Percentiles rank a stretch among this genome's conserved stretches.
phyloP scores from a whole-genome alignment of 2,888 invertebrate species.

The Pammene fasciana region DNA sequence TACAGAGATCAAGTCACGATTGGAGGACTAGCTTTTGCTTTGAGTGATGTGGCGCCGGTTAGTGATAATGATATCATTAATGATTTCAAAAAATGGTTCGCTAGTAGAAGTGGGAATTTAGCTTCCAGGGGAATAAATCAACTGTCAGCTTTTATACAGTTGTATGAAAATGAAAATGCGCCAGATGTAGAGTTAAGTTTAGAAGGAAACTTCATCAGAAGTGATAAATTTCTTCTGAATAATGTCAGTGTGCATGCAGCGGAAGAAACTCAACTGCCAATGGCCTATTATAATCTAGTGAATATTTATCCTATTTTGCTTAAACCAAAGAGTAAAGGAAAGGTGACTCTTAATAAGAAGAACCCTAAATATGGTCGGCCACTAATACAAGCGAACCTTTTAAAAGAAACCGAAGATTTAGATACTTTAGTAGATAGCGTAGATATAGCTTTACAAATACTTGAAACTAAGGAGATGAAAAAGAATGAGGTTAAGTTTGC shows the following conservation, averaged over 20 bases:
- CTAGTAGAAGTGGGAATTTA: conserved; percentile 68
- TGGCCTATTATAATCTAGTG: conserved; percentile 75
- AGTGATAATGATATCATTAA: conserved; percentile 66
- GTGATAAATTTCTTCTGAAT: conserved; percentile 76
- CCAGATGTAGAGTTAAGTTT: conserved; percentile 74
- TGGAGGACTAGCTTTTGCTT: conserved; percentile 71
- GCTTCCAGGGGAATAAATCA: conserved; percentile 77
- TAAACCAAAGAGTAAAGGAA: conserved; percentile 76
- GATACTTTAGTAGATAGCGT: conserved; percentile 75
- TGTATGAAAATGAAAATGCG: conserved; percentile 72
- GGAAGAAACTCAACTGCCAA: conserved; percentile 72
- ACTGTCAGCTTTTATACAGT: conserved; percentile 74
- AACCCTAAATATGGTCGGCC: conserved; percentile 79
- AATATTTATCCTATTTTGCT: conserved; percentile 72
- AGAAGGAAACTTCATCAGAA: conserved; percentile 76
- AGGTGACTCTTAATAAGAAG: conserved; percentile 71
- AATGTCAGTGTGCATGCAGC: conserved; percentile 71
- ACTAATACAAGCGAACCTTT: conserved; percentile 73
- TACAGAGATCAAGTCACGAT: conserved; percentile 78
- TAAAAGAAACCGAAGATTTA: conserved; percentile 76
- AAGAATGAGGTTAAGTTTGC: conserved; percentile 74
- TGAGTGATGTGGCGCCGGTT: conserved; percentile 66
- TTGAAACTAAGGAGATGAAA: conserved; percentile 77
- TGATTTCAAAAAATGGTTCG: conserved; percentile 78
- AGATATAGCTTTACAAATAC: conserved; percentile 73